Base-by-base conservation (phyloP, 2,888 invertebrate genomes). In the Mesochorus sp. region DNA sequence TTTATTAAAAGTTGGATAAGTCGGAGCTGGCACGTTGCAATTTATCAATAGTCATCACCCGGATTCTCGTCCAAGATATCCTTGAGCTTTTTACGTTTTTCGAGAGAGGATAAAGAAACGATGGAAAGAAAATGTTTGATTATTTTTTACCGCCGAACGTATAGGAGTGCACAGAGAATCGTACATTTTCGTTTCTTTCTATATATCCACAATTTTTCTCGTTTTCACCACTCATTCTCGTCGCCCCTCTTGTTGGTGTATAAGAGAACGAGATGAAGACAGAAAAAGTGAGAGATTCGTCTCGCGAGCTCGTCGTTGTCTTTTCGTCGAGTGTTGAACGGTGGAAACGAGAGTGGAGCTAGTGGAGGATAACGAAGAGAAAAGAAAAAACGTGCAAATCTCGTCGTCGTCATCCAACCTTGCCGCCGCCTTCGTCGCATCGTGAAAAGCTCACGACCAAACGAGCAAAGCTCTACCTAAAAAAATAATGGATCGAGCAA, bases 291-390 rank as follows among this genome's bases (percentile, higher is more conserved):
- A 14, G 12, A 19, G 10, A 57, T 49, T 26, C 21, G 55, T 44
- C 44, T 26, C n/a, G 34, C 53, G 8, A 12, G 19, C 17, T 4
- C 12, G 14, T 26, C 6, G 14, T 28, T 14, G 47, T 19, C 62
- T 24, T 14, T 1, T 19, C 19, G 47, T 28, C 49, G 28, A 28
- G 28, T 28, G 59, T 28, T n/a, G 21, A 57, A 24, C 17, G 4
- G 19, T 14, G 34, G 31, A 62, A 72, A 79, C 47, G 66, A 59
- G 47, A 66, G 39, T 24, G 17, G 17, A 53, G 49, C 31, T 34
- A 26, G 49, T 34, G 47, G 14, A 31, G 57, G 28, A 67, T 37
- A 14, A 0, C 2, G 10, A 17, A 34, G 34, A 17, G 19, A 19
- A 31, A 17, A 37, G 26, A 57, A 64, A 28, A 39, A 55, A 28